Percentiles rank a stretch among this genome's conserved stretches.
Conservation (phyloP, 2,888 invertebrate genomes). For the Lasiommata megera region DNA sequence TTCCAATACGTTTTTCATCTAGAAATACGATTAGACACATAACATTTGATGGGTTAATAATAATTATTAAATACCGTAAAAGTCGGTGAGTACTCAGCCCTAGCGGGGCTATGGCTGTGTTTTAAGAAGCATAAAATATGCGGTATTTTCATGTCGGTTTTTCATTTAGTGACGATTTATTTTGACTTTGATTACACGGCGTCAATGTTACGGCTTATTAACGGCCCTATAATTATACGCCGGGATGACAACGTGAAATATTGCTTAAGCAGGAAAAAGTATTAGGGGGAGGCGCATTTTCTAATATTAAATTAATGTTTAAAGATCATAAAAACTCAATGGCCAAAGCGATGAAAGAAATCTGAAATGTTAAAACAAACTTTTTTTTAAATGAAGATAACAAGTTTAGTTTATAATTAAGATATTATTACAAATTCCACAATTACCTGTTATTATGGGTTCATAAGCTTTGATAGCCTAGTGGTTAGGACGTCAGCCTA, state of each 20-base stretch:
- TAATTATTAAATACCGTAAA: background rate
- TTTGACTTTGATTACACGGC: conserved; percentile 73
- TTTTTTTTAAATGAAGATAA: too few species aligned
- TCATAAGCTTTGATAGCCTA: too few species aligned
- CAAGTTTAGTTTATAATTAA: too few species aligned
- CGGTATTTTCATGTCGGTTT: conserved; percentile 70
- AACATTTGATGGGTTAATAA: too few species aligned
- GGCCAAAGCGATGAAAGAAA: background rate
- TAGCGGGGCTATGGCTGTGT: background rate
- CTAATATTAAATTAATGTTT: conserved; percentile 21
- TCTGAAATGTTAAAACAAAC: background rate
- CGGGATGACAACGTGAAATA: conserved; percentile 65
- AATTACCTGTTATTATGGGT: too few species aligned
- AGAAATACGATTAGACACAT: too few species aligned
- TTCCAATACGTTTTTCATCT: too few species aligned
- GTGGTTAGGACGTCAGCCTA: too few species aligned
- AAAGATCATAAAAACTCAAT: background rate
- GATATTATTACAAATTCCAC: too few species aligned
- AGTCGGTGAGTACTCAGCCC: background rate
- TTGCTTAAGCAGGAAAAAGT: conserved; percentile 48
- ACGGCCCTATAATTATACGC: conserved; percentile 67
- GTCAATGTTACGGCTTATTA: conserved; percentile 70
- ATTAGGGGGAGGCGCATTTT: conserved; percentile 36
- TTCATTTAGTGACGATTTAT: conserved; percentile 73
- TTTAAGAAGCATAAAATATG: conserved; percentile 59